These are phyloP conservation scores for Nematolebias whitei DNA, from an alignment of 2,113 vertebrate genomes.

Conservation along the genomic window DNA sequence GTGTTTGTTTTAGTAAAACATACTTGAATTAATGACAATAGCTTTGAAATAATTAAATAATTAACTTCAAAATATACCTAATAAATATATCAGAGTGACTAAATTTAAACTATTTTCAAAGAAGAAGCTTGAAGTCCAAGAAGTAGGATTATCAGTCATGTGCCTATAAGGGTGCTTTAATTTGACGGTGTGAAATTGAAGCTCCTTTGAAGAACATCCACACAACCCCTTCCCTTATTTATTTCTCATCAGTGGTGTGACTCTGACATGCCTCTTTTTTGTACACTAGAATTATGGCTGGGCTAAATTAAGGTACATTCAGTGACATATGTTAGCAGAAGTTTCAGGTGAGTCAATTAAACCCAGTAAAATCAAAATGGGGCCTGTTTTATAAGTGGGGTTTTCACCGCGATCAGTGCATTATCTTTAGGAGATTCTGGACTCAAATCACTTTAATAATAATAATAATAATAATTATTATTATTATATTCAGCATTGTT, in stretches of 20 bases:
- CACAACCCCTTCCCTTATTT: constrained; percentile 58
- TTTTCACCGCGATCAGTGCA: constrained; percentile 13
- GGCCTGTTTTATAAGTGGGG: constrained; percentile 36
- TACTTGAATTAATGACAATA: constrained; percentile 3
- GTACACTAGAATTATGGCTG: constrained; percentile 39
- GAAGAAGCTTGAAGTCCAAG: constrained; percentile 39
- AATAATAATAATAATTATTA: constrained; percentile 3
- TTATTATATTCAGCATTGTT: constrained; percentile 16
- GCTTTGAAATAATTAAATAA: too few relatives aligned
- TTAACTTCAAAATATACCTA: constrained; percentile 20
- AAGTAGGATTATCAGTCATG: constrained; percentile 37
- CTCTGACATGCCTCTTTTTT: constrained; percentile 55
- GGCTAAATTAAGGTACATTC: constrained; percentile 52
- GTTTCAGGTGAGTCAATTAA: constrained; percentile 55
- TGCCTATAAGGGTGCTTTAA: constrained; percentile 58
- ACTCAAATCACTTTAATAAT: neutral
- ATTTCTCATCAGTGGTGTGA: constrained; percentile 51
- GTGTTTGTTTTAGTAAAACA: constrained; percentile 11
- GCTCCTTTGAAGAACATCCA: constrained; percentile 63
- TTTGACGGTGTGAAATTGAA: constrained; percentile 70
- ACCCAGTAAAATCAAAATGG: constrained; percentile 29
- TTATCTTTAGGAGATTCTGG: constrained; percentile 8
- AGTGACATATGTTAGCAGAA: constrained; percentile 53
- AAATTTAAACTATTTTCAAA: constrained; percentile 28
- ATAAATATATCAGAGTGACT: constrained; percentile 15